Conservation (phyloP, 2,113 vertebrate genomes). For the Cavia porcellus region DNA sequence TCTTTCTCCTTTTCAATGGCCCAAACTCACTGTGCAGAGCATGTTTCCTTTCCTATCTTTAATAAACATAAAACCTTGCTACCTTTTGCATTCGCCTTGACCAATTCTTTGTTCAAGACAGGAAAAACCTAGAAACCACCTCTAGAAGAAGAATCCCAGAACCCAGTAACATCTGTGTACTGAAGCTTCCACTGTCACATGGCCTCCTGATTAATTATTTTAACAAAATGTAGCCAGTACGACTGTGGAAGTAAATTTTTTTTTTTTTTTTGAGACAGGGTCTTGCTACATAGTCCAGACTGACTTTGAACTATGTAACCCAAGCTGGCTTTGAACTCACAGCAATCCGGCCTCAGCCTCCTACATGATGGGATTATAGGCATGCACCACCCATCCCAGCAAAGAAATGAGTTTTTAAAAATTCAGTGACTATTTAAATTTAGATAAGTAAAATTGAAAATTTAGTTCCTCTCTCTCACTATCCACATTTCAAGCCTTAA, state of each 20-base stretch:
- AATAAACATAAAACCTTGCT: background rate
- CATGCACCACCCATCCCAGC: background rate
- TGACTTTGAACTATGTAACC: background rate
- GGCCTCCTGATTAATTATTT: background rate
- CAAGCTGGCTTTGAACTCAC: background rate
- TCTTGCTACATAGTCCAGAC: background rate
- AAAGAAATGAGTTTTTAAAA: background rate
- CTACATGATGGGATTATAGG: background rate
- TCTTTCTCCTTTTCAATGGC: background rate
- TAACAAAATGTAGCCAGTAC: background rate
- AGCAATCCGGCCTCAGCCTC: background rate
- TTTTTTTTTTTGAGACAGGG: background rate
- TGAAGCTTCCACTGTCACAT: background rate
- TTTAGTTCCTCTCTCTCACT: background rate
- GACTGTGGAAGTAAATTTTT: background rate
- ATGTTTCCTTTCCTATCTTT: background rate
- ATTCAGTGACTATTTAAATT: background rate
- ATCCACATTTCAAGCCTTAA: background rate
- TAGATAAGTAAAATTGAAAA: slow-evolving; percentile 6
- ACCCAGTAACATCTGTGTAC: background rate
- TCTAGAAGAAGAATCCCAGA: background rate
- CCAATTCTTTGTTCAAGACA: background rate
- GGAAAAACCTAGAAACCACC: background rate
- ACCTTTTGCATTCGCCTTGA: background rate
- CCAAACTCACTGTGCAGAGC: background rate